phyloP scores from a whole-genome alignment of 2,113 vertebrate species.

The Isichthys henryi region DNA sequence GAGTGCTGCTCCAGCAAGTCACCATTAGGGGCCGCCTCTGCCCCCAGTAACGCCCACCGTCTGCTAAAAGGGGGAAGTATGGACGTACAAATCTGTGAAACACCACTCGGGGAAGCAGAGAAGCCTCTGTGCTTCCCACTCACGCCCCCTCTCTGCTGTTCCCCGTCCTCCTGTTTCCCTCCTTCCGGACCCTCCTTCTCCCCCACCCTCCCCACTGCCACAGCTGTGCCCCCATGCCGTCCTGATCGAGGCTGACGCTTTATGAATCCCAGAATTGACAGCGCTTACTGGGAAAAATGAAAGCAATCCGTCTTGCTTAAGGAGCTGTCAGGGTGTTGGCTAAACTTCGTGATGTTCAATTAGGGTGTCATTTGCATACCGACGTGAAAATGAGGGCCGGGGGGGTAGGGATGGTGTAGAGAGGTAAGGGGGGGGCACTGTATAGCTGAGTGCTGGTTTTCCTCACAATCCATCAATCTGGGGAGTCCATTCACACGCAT shows the following conservation, averaged over 20 bases:
- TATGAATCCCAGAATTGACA: constrained; percentile 5
- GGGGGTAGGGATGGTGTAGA: no score
- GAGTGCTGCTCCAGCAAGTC: neutral
- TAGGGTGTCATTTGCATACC: neutral
- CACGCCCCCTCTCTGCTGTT: neutral
- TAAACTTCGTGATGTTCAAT: constrained; percentile 7
- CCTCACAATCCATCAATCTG: neutral
- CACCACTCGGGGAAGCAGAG: neutral
- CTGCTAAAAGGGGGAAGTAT: neutral
- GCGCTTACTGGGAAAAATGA: neutral
- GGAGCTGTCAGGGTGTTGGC: constrained; percentile 6
- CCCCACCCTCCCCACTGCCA: constrained; percentile 51
- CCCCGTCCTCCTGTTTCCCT: neutral
- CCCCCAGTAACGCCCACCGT: neutral
- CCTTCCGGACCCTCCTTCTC: constrained; percentile 9
- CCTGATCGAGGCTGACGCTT: constrained; percentile 87
- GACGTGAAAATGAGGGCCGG: neutral
- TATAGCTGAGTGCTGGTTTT: neutral
- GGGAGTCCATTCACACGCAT: neutral
- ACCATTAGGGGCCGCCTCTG: neutral
- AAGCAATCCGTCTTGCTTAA: constrained; percentile 14
- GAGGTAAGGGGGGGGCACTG: neutral
- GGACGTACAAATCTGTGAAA: neutral
- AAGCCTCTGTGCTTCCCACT: neutral
- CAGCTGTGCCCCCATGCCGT: constrained; percentile 74